phyloP scores from a whole-genome alignment of 1,140 invertebrate species.

The Pollicipes pollicipes region DNA sequence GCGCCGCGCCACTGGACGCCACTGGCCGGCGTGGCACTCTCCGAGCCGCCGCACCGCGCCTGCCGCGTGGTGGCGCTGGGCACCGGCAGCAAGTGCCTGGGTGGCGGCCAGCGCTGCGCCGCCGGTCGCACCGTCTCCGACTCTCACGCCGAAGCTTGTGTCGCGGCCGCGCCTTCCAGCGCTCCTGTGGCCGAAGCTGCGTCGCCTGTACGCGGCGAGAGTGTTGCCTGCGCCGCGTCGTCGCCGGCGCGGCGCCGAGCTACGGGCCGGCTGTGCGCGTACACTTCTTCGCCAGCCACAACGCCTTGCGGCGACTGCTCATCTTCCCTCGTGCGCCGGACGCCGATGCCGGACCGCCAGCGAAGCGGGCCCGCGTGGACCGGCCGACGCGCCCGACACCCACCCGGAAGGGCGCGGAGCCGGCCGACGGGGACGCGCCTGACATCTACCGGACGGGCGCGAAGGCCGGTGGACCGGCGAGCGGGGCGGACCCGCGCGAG shows the following conservation, averaged over 20 bases:
- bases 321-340: constrained; percentile 44
- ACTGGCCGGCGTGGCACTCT: constrained; percentile 35
- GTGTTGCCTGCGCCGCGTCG: constrained; percentile 28
- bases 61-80: constrained; percentile 55
- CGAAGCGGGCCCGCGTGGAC: constrained; percentile 1
- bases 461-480: constrained; percentile 47
- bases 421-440: not conserved
- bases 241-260: constrained; percentile 18
- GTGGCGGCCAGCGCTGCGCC: constrained; percentile 43
- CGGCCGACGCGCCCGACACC: too few species aligned
- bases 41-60: constrained; percentile 11
- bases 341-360: constrained; percentile 8
- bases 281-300: constrained; percentile 69
- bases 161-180: constrained; percentile 58
- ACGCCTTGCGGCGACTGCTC: constrained; percentile 85
- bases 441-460: constrained; percentile 73
- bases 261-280: constrained; percentile 47
- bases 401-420: too few species aligned
- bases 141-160: constrained; percentile 78
- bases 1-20: constrained; percentile 57
- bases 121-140: constrained; percentile 60
- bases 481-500: constrained; percentile 31
- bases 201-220: constrained; percentile 24
- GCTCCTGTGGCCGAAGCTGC: constrained; percentile 49
- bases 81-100: constrained; percentile 81